Evolutionary conservation across 2,113 vertebrate genomes (phyloP).

Genomic region (Ictidomys tridecemlineatus): DNA sequence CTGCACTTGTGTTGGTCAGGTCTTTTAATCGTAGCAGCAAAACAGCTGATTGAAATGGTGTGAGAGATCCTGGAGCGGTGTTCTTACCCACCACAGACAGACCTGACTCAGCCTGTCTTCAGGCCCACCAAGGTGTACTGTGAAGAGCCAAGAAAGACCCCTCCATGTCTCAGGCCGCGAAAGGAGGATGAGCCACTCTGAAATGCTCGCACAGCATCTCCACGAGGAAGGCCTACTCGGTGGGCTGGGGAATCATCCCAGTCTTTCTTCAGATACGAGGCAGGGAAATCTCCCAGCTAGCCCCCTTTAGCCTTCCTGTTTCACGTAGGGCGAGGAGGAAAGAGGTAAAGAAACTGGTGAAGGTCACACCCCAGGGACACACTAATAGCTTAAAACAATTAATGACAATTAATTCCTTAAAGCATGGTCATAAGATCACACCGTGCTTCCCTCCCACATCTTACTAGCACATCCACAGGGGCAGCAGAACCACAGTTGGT

Average conservation of each 20-base stretch:
- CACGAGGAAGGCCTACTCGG: not conserved
- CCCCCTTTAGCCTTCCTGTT: not conserved
- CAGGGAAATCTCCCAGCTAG: not conserved
- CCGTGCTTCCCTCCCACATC: not conserved
- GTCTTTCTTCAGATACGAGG: no score
- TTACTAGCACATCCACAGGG: fast-evolving
- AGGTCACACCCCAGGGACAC: not conserved
- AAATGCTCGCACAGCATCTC: not conserved
- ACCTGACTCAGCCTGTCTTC: not conserved
- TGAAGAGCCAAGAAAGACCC: not conserved
- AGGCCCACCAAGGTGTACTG: not conserved
- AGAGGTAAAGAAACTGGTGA: not conserved
- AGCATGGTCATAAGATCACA: not conserved
- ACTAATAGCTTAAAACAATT: no score
- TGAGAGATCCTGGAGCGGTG: not conserved
- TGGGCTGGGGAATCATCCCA: not conserved
- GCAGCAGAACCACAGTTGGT: fast-evolving
- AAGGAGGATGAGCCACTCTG: not conserved
- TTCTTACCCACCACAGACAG: not conserved
- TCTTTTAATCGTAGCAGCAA: no score
- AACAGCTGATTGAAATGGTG: no score
- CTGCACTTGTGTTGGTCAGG: no score
- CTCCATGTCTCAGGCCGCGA: not conserved
- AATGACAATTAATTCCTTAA: not conserved
- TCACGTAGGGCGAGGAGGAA: not conserved